These are phyloP conservation scores for Gadus macrocephalus DNA, from an alignment of 2,113 vertebrate species.

Conservation along the genomic window DNA sequence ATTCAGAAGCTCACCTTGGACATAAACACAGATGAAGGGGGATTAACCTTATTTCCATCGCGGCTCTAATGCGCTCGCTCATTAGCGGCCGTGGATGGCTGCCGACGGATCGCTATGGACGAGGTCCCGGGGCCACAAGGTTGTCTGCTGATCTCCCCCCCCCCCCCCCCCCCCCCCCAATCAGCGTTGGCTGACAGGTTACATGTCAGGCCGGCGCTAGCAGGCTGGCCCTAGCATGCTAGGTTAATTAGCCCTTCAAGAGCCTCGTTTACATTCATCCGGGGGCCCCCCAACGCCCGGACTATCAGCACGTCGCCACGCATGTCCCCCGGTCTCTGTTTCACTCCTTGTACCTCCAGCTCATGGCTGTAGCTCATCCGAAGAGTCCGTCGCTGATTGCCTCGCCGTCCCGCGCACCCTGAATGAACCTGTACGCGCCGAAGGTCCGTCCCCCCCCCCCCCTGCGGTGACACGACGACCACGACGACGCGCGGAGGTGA, in stretches of 20 bases:
- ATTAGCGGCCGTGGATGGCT: constrained; percentile 37
- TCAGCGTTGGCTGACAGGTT: constrained; percentile 54
- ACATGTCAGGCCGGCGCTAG: constrained; percentile 49
- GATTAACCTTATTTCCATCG: constrained; percentile 38
- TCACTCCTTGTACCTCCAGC: background rate
- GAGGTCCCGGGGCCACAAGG: constrained; percentile 32
- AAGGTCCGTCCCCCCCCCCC: too few species aligned
- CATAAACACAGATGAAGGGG: constrained; percentile 31
- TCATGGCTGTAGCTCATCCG: background rate
- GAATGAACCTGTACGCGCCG: too few species aligned
- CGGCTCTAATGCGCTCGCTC: constrained; percentile 42
- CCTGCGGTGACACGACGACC: too few species aligned
- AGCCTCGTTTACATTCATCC: constrained; percentile 49
- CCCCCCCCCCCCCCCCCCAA: constrained; percentile 34
- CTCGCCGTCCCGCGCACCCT: too few species aligned
- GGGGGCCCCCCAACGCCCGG: constrained; percentile 20
- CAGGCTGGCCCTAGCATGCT: constrained; percentile 46
- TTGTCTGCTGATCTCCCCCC: constrained; percentile 40
- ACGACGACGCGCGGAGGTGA: too few species aligned
- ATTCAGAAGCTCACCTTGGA: constrained; percentile 29
- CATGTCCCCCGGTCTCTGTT: background rate
- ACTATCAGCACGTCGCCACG: background rate
- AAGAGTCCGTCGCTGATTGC: background rate
- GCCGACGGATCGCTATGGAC: constrained; percentile 59
- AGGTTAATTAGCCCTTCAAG: constrained; percentile 62